Evolutionary conservation across 1,140 invertebrate genomes (phyloP), one percentile per base, ranked within the genome.

Genomic region (Camponotus vicinus): DNA sequence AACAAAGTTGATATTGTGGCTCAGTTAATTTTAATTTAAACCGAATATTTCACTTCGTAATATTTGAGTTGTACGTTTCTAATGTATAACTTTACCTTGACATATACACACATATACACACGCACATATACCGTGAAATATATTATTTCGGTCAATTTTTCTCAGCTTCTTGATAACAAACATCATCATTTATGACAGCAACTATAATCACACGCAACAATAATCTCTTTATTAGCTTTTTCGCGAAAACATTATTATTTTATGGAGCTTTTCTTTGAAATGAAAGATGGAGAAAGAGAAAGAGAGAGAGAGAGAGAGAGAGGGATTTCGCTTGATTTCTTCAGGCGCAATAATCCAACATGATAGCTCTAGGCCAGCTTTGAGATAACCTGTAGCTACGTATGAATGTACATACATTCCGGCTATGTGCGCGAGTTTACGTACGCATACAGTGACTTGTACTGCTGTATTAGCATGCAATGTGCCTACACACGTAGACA

Each of bases 11-110:
- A 63, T 83, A 75, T 49, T 83, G 55, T 27, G 67, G 52, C 55
- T 32, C 40, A 8, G 79, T 83, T 83, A 83, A 83, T 83, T 83
- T 83, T 83, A 83, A 83, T 83, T 73, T 83, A 83, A 73, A 82
- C 67, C 67, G 49, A 79, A 80, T 69, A 63, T 80, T 80, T 80
- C 66, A 70, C 52, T 80, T 9, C 11, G 79, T 52, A 45, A 73
- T 83, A 57, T 75, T 83, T 73, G 79, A 83, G 40, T 83, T 83
- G 40, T 37, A 32, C 79, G 55, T 27, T n/a, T 73, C 55, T 61
- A 18, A 52, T 37, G 63, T 67, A 49, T 27, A 75, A 37, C 49
- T 70, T 61, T 34, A 73, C 32, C 9, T 27, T 34, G 40, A 13
- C 21, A n/a, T 2, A 18, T 8, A 18, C 8, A n/a, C 4, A 45